Evolutionary conservation across 2,797 vertebrate genomes (phyloP).

Genomic region (Girardinus metallicus): DNA sequence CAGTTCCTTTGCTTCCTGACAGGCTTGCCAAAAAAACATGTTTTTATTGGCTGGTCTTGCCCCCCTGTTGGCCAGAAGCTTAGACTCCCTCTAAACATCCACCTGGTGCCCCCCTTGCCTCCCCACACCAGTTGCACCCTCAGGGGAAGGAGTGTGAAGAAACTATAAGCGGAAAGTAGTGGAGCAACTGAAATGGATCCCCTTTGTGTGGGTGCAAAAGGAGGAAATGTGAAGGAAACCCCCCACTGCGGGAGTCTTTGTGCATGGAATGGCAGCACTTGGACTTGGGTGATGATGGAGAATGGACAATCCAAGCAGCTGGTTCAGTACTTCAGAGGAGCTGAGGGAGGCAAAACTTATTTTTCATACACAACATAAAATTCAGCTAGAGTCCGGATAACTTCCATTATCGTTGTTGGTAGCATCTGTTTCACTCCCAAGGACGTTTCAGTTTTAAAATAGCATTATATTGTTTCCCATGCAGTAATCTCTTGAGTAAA

Average conservation of each 20-base stretch:
- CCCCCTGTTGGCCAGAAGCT: slow-evolving; percentile 43
- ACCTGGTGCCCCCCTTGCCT: slow-evolving; percentile 69
- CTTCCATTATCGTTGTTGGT: slow-evolving; percentile 26
- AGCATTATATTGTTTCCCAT: slow-evolving; percentile 37
- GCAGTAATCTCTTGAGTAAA: slow-evolving; percentile 33
- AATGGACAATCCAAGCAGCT: slow-evolving; percentile 56
- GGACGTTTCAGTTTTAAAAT: slow-evolving; percentile 40
- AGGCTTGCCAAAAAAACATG: slow-evolving; percentile 29
- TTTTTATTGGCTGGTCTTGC: slow-evolving; percentile 42
- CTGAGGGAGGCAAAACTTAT: slow-evolving; percentile 34
- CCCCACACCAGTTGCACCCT: slow-evolving; percentile 46
- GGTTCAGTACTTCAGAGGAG: slow-evolving; percentile 28
- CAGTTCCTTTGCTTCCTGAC: slow-evolving; percentile 27
- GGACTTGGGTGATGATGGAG: slow-evolving; percentile 32
- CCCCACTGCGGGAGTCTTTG: slow-evolving; percentile 55
- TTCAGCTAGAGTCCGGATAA: slow-evolving; percentile 16
- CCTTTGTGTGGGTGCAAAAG: slow-evolving; percentile 68
- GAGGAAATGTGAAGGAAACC: slow-evolving; percentile 51
- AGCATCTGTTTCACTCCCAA: slow-evolving; percentile 34
- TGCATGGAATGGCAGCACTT: slow-evolving; percentile 35
- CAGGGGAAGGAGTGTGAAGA: slow-evolving; percentile 56
- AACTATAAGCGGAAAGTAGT: slow-evolving; percentile 66
- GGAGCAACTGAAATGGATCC: slow-evolving; percentile 72
- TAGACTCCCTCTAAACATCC: slow-evolving; percentile 57
- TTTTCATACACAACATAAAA: slow-evolving; percentile 37